Evolutionary conservation across 1,140 invertebrate species (phyloP).

Genomic region (Vollenhovia emeryi): DNA sequence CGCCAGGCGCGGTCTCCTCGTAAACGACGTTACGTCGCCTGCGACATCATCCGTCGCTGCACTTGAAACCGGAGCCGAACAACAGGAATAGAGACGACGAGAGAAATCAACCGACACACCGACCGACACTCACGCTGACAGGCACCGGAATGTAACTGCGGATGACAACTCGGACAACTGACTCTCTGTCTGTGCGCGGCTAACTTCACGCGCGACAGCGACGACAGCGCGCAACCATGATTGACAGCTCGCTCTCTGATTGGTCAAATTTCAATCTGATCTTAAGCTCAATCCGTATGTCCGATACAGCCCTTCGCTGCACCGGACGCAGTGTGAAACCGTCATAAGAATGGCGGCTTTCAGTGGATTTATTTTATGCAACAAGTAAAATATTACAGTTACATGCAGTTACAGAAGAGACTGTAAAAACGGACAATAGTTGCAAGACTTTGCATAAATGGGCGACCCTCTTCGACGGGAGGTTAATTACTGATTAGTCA

Average conservation of each 20-base stretch:
- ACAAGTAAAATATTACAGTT: background rate
- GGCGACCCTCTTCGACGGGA: slow-evolving; percentile 75
- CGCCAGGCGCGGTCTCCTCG: background rate
- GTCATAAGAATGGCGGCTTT: no score
- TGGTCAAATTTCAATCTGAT: no score
- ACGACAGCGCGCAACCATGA: no score
- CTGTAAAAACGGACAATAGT: background rate
- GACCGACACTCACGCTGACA: background rate
- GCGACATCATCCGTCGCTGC: background rate
- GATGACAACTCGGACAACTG: background rate
- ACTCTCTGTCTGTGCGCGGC: no score
- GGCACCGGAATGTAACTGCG: background rate
- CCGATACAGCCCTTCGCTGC: no score
- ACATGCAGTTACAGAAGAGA: no score
- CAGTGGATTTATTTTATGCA: background rate
- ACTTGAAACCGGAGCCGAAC: background rate
- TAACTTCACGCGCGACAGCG: no score
- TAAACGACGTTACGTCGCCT: background rate
- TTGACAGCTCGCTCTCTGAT: no score
- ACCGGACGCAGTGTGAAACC: no score
- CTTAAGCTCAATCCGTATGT: no score
- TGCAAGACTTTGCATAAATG: slow-evolving; percentile 64
- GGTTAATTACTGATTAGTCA: slow-evolving; percentile 66
- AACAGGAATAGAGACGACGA: background rate
- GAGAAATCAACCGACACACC: background rate